Evolutionary conservation across 2,113 vertebrate genomes (phyloP).

Genomic region (Gnathonemus longibarbis): DNA sequence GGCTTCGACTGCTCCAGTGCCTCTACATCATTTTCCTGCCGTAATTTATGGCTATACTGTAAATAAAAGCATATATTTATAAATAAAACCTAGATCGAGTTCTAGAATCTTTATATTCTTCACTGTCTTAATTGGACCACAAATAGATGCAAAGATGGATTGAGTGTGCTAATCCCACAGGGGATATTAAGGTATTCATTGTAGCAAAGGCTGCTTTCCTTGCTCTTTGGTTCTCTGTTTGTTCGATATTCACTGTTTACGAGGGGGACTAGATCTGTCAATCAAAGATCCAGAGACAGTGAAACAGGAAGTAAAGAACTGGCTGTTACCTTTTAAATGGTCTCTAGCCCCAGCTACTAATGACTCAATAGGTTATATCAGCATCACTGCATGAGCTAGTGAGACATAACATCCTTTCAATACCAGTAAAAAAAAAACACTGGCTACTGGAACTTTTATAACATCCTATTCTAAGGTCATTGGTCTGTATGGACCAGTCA

Average conservation of each 20-base stretch:
- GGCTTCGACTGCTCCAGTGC: constrained; percentile 38
- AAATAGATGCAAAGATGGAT: not conserved
- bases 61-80: constrained; percentile 14
- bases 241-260: not conserved
- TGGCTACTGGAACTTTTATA: not conserved
- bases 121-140: not conserved
- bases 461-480: not conserved
- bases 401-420: not conserved
- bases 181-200: not conserved
- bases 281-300: not conserved
- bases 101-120: not conserved
- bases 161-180: not conserved
- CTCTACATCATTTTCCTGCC: constrained; percentile 25
- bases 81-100: constrained; percentile 12
- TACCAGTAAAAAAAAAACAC: not conserved
- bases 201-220: not conserved
- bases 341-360: not conserved
- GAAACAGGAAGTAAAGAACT: not conserved
- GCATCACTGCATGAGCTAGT: not conserved
- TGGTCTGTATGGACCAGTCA: not conserved
- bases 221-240: not conserved
- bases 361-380: not conserved
- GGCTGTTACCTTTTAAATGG: not conserved
- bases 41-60: constrained; percentile 30
- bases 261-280: not conserved